Base-by-base conservation (phyloP, 2,797 vertebrate species). In the Falco novaeseelandiae region DNA sequence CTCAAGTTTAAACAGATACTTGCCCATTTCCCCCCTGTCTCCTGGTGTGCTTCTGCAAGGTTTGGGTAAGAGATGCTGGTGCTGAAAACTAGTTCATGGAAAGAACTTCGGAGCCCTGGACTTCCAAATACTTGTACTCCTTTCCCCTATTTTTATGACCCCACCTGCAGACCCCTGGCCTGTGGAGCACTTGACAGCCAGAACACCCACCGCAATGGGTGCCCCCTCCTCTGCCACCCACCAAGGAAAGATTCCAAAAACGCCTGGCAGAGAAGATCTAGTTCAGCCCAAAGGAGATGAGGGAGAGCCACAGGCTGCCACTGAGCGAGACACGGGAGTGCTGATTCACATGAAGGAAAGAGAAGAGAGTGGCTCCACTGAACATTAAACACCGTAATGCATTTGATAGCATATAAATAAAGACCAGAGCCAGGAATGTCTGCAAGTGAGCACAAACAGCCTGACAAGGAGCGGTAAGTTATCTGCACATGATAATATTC, bases 1-100 rank as follows among this genome's bases (percentile, higher is more conserved):
- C 5, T 88, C 0, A 0, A 18, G 19, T 78, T 89, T 87, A 69
- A 65, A 54, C 7, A 7, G 3, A 38, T 61, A 58, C 4, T 72
- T 65, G 12, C 20, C 27, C 8, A 6, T 42, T 88, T 90, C 34
- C 85, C 70, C 55, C 54, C 81, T 63, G 8, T 74, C 17, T 81
- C 38, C 23, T 30, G 22, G 15, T 10, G 20, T 44, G 5, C 22
- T 83, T 66, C 44, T 79, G 72, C 38, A 62, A 49, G 36, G 44
- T 29, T 42, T 63, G 30, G 22, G 16, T 25, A 65, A 40, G 10
- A 88, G 61, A 57, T 5, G 48, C 15, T 38, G 9, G 9, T 65
- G 10, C 32, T 58, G 40, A 81, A 86, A 93, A 69, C 14, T 42
- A 25, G 9, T 54, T 83, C 46, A 78, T 79, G 69, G 58, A 69